Conservation (phyloP, 2,113 vertebrate genomes). For the Caloenas nicobarica region DNA sequence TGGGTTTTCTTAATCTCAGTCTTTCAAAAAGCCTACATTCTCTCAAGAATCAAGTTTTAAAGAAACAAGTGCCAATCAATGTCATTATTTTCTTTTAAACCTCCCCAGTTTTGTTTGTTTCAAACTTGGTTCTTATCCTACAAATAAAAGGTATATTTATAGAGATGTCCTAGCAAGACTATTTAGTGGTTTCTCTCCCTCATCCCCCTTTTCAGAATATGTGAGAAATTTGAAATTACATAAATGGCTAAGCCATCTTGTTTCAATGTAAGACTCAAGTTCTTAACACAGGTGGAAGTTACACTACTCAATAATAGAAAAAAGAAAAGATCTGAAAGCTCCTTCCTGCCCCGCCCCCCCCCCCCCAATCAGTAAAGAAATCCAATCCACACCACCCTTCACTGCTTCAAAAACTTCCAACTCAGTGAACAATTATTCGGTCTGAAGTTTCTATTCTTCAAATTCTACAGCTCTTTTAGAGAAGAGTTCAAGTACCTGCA, state of each 20-base stretch:
- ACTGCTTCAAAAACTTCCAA: not conserved
- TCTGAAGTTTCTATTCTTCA: not conserved
- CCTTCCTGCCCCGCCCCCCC: too few relatives aligned
- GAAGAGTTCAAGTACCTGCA: not conserved
- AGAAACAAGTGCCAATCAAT: not conserved
- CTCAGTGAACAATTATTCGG: not conserved
- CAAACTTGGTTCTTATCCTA: not conserved
- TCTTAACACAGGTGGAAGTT: not conserved
- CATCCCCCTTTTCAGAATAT: rapidly evolving
- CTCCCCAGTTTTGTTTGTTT: not conserved
- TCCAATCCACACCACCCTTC: not conserved
- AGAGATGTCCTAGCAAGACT: not conserved
- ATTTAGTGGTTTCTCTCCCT: not conserved
- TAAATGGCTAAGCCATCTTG: not conserved
- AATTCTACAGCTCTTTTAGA: not conserved
- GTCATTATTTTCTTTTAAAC: rapidly evolving
- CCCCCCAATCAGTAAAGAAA: not conserved
- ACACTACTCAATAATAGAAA: not conserved
- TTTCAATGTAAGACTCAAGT: not conserved
- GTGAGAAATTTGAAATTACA: not conserved
- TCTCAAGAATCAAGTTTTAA: not conserved
- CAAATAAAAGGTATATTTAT: not conserved
- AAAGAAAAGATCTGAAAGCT: not conserved
- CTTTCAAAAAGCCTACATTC: not conserved
- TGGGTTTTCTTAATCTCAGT: not conserved